Evolutionary conservation across 2,113 vertebrate genomes (phyloP), one percentile per base, ranked within the genome.

Genomic region (Myrmophylax atrothorax): DNA sequence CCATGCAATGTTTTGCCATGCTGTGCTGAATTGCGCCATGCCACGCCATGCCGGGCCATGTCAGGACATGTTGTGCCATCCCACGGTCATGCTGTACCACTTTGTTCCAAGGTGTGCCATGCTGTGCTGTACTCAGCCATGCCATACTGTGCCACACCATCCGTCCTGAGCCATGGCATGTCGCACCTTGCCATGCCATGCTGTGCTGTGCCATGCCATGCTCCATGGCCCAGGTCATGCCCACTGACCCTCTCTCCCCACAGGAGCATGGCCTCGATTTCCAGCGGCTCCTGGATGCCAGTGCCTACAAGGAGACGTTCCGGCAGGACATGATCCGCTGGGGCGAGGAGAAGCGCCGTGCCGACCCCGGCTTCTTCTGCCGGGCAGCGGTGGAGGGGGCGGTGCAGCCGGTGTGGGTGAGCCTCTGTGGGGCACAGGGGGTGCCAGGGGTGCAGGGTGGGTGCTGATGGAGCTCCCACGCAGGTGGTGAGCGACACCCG

Each of bases 401-500:
- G 1, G 26, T 20, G 12, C 98, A 98, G 92, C 98, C 98, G 0
- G 90, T 99, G 82, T 99, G 99, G 99, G 99, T 99, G 95, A 97
- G 98, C 26, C 19, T 3, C 15, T 4, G 8, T 38, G 17, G 4
- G 14, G 4, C 2, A 0, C 0, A 2, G 24, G 35, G 53, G 12
- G 10, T 5, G 0, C 35, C 12, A 7, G 18, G 19, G 50, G 15
- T 7, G 4, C 4, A 4, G 33, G n/a, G 18, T 0, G 1, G 68
- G 28, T 2, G 19, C 58, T 84, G 72, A 93, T 3, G 14, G 28
- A 62, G 33, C 46, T 40, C 26, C 5, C 8, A 10, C 0, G 1
- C 97, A 99, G 99, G 97, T 99, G 53, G 98, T 99, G 96, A 99
- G 99, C 10, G 99, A 99, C 19, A 90, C 98, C 0, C 97, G 99